Percentiles rank a stretch among this genome's conserved stretches.
Conservation (phyloP, 2,797 vertebrate species). For the Phrynocephalus vlangalii region DNA sequence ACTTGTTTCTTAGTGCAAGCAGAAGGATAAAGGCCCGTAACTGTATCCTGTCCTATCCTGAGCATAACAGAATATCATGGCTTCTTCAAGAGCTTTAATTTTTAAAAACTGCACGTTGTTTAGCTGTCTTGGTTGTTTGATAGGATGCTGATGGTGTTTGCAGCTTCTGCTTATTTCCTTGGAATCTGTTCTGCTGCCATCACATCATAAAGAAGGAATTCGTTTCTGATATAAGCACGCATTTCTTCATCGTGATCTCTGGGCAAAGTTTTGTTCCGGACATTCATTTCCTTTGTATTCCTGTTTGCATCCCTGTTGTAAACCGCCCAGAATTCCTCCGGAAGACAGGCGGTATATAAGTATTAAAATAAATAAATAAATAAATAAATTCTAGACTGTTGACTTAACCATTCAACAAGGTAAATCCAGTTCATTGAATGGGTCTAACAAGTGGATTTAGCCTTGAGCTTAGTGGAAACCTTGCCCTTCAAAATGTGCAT, state of each 20-base stretch:
- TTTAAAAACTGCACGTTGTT: neutral
- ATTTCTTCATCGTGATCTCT: neutral
- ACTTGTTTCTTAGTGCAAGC: neutral
- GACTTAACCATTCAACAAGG: too few species aligned
- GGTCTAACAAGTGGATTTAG: too few species aligned
- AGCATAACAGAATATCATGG: neutral
- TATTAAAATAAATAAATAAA: too few species aligned
- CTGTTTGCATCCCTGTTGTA: too few species aligned
- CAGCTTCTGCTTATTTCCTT: neutral
- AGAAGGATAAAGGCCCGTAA: neutral
- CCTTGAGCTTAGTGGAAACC: too few species aligned
- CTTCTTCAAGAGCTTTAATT: neutral
- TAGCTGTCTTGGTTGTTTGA: neutral
- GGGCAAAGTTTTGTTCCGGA: neutral
- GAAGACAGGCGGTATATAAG: too few species aligned
- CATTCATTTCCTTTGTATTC: neutral
- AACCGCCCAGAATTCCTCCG: too few species aligned
- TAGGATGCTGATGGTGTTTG: neutral
- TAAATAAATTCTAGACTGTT: too few species aligned
- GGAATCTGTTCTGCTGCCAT: neutral
- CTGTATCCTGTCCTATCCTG: neutral
- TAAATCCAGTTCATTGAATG: too few species aligned
- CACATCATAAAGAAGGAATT: neutral
- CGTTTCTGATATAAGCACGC: neutral
- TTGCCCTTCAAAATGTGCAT: neutral